Conservation (phyloP, 2,888 invertebrate genomes). For the Eupithecia pulchellata region DNA sequence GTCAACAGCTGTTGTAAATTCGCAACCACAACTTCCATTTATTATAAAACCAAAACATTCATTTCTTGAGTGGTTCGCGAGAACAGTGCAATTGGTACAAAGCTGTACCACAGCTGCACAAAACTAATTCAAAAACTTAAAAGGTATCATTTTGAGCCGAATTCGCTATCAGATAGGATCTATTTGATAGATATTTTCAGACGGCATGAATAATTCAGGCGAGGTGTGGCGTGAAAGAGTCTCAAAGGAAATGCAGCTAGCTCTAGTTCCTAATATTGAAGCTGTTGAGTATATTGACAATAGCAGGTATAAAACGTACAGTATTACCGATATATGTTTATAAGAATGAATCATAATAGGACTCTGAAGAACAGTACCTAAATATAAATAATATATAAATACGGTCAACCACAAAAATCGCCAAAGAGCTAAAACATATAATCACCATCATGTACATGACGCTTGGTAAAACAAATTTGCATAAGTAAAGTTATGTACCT, state of each 20-base stretch:
- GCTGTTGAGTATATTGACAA: constrained; percentile 44
- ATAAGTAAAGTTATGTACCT: too few species aligned
- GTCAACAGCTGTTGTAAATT: neutral
- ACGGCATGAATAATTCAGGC: constrained; percentile 78
- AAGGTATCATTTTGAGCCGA: constrained; percentile 57
- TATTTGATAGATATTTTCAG: constrained; percentile 73
- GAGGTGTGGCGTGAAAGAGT: constrained; percentile 70
- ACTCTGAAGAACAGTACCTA: too few species aligned
- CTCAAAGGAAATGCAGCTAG: constrained; percentile 76
- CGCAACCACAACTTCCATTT: neutral
- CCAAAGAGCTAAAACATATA: too few species aligned
- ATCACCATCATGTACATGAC: too few species aligned
- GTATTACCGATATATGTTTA: too few species aligned
- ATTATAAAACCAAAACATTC: neutral
- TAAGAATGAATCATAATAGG: too few species aligned
- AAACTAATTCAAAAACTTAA: constrained; percentile 25
- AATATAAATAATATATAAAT: too few species aligned
- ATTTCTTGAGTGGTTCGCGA: neutral
- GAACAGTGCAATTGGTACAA: constrained; percentile 9
- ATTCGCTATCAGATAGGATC: constrained; percentile 50
- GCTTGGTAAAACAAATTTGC: too few species aligned
- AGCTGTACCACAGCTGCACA: constrained; percentile 12
- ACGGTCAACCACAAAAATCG: too few species aligned
- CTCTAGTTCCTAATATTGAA: constrained; percentile 70
- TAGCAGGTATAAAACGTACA: neutral